A percentile compares a stretch with the other conserved stretches of the same genome.
phyloP scores from a whole-genome alignment of 2,888 invertebrate genomes.

The Rhamnusium bicolor region DNA sequence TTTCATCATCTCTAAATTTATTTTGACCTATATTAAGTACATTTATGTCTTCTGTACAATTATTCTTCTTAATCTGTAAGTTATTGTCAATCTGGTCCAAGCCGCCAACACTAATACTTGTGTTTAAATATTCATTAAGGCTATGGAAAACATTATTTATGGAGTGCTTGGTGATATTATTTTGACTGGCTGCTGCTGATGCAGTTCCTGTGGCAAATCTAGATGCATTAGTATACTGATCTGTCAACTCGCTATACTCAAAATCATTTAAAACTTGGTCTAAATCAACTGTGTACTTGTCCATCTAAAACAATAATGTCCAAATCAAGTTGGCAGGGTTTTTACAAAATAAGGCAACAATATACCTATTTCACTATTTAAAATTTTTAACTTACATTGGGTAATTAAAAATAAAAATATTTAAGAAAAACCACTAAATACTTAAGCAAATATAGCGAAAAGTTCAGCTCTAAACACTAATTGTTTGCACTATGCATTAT shows the following conservation, averaged over 20 bases:
- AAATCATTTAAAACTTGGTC: slow-evolving; percentile 90
- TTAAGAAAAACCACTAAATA: not conserved
- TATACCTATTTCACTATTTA: too few relatives aligned
- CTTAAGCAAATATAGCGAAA: not conserved
- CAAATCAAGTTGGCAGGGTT: not conserved
- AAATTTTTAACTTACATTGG: too few relatives aligned
- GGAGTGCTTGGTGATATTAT: slow-evolving; percentile 65
- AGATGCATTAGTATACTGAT: slow-evolving; percentile 55
- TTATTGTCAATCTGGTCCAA: slow-evolving; percentile 29
- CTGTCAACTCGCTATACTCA: slow-evolving; percentile 80
- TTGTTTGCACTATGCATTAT: not conserved
- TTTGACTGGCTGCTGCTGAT: slow-evolving; percentile 25
- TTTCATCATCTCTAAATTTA: slow-evolving; percentile 3
- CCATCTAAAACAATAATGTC: slow-evolving; percentile 64
- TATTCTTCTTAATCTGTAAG: slow-evolving; percentile 13
- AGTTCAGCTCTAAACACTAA: not conserved
- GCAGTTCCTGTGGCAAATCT: slow-evolving; percentile 31
- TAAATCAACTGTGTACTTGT: slow-evolving; percentile 78
- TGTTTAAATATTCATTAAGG: slow-evolving; percentile 76
- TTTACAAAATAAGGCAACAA: too few relatives aligned
- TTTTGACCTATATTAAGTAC: slow-evolving; percentile 13
- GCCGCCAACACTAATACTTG: slow-evolving; percentile 63
- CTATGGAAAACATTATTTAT: slow-evolving; percentile 79
- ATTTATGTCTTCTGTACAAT: slow-evolving; percentile 9
- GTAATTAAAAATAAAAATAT: too few relatives aligned